Evolutionary conservation across 2,888 invertebrate species (phyloP), one percentile per base, ranked within the genome.

Genomic region (Coenonympha arcania): DNA sequence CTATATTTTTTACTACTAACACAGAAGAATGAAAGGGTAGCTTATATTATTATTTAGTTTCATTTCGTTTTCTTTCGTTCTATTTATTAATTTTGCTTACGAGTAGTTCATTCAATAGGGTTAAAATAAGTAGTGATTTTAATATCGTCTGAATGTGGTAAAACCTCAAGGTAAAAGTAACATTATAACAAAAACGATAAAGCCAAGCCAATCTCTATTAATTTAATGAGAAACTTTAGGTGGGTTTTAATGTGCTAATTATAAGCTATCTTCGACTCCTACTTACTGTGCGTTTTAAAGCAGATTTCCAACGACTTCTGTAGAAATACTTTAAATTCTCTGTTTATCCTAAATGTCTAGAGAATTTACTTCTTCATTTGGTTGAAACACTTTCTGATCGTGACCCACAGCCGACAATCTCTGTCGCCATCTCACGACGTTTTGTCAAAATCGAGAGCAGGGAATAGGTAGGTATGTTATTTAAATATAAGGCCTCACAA

Each of bases 341-440:
- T 33, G 16, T 9, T 15, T 8, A 33, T n/a, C 30, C 31, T 39
- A 15, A 22, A 16, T n/a, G 20, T 13, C 11, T 15, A 30, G 37
- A 46, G 9, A 39, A 30, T 47, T 47, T 22, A 47, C 30, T 47
- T 47, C 30, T 47, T 39, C 34, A 36, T 43, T 48, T 48, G 19
- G 39, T 44, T 50, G 40, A 40, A 50, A 46, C 31, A 45, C 30
- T 41, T 41, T 16, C 41, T 8, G 54, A 62, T 75, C 74, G 76
- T 79, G 76, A 76, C 68, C 58, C 56, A 57, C 59, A 62, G 58
- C 55, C 62, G 54, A 60, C 49, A 67, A 76, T 78, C 78, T 61
- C 59, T 65, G 59, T 69, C 70, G 71, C 70, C 73, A 79, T 77
- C 79, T 81, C 79, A 78, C 78, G 79, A 80, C 65, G 54, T 59